Base-by-base conservation (phyloP, 1,140 invertebrate species). In the Chironomus striatipennis region DNA sequence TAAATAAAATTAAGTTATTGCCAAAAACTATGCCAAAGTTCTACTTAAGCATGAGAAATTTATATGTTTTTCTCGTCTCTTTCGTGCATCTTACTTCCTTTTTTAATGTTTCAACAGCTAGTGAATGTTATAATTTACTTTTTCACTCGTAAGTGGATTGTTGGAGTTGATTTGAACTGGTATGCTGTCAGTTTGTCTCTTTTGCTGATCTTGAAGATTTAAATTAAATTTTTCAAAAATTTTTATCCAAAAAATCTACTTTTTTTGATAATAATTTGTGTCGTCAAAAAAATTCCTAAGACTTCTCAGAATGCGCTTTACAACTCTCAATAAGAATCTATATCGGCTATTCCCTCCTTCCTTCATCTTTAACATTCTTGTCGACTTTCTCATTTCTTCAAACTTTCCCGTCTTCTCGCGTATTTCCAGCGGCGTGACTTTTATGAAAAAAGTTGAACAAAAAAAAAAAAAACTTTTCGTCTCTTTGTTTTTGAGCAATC, bases 21-120 rank as follows among this genome's bases (percentile, higher is more conserved):
- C n/a, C 47, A n/a, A 57, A 57, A 57, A 57, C 47, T 57, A 57
- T 57, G 47, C 47, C 47, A 57, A 57, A 57, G n/a, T 57, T 57
- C 47, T 57, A n/a, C 5, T 57, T 57, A 5, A n/a, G 47, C 47
- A 57, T 57, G n/a, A 15, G 47, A 57, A 57, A n/a, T 57, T 57
- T 57, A 34, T 34, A 34, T 34, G 24, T 34, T 15, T 15, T 47
- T 57, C 47, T n/a, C 47, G n/a, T n/a, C 47, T 57, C 47, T 57
- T 57, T 57, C 12, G 12, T n/a, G 24, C 24, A 34, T 2, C 5
- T 34, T 34, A 34, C 24, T 34, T 34, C 24, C 24, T 34, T 34
- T 34, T 34, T 34, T 34, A 34, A 34, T 34, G 24, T 34, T 34
- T 34, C 24, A 34, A 34, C 24, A 34, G n/a, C 12, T n/a, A 57